Evolutionary conservation across 37 sponge, comb jelly and placozoan species (phyloP).

Genomic region (Spongilla lacustris): DNA sequence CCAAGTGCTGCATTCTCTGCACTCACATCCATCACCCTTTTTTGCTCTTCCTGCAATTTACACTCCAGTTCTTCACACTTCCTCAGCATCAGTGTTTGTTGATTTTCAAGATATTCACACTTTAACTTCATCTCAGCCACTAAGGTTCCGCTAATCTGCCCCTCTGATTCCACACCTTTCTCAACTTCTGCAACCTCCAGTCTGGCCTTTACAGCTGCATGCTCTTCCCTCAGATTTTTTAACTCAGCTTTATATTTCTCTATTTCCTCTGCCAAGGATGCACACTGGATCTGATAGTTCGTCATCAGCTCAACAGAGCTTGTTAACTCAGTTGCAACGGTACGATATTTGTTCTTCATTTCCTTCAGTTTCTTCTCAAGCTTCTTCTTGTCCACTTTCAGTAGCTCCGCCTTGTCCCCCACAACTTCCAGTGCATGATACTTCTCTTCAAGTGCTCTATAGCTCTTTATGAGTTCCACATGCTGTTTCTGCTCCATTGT

Average conservation of each 20-base stretch:
- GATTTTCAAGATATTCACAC: constrained; percentile 2
- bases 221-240: not conserved
- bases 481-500: not conserved
- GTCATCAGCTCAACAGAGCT: constrained; percentile 31
- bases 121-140: not conserved
- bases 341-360: constrained; percentile 3
- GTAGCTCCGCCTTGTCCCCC: not conserved
- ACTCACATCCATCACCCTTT: not conserved
- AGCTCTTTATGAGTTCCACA: not conserved
- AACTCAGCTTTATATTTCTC: not conserved
- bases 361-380: constrained; percentile 37
- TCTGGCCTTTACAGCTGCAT: constrained; percentile 8
- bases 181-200: constrained; percentile 34
- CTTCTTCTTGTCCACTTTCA: constrained; percentile 25
- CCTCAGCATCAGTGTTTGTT: not conserved
- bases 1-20: not conserved
- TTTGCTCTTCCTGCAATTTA: not conserved
- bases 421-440: not conserved
- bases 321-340: constrained; percentile 41
- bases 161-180: not conserved
- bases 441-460: constrained; percentile 28
- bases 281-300: constrained; percentile 37
- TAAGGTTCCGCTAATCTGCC: not conserved
- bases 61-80: constrained; percentile 9
- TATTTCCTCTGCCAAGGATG: constrained; percentile 8